Conservation (phyloP, 2,797 vertebrate species). For the Sebastiscus albofasciatus region DNA sequence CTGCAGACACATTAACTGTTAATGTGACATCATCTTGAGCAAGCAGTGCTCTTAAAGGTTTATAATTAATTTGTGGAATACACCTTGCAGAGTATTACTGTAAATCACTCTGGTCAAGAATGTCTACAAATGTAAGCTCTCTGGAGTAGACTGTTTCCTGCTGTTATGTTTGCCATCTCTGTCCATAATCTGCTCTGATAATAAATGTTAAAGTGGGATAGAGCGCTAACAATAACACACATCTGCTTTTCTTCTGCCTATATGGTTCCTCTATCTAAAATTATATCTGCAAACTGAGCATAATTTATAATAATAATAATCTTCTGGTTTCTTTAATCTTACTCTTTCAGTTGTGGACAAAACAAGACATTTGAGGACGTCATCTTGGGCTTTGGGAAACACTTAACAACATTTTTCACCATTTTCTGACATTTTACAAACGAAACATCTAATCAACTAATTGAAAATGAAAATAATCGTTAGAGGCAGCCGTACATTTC, state of each 20-base stretch:
- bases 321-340: too few species aligned
- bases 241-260: background rate
- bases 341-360: too few species aligned
- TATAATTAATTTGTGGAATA: background rate
- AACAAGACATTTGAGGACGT: accelerated
- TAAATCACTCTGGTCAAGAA: too few species aligned
- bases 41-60: background rate
- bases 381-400: too few species aligned
- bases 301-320: background rate
- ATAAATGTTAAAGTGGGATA: background rate
- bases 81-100: background rate
- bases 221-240: background rate
- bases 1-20: slow-evolving; percentile 38
- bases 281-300: background rate
- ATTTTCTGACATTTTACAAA: too few species aligned
- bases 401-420: accelerated
- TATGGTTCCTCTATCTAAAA: background rate
- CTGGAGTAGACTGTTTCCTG: background rate
- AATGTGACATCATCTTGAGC: too few species aligned
- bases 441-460: too few species aligned
- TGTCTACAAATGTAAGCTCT: too few species aligned
- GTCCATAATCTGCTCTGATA: background rate
- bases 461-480: too few species aligned
- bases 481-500: background rate
- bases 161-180: background rate